phyloP scores from a whole-genome alignment of 2,113 vertebrate species.

The Gymnogyps californianus region DNA sequence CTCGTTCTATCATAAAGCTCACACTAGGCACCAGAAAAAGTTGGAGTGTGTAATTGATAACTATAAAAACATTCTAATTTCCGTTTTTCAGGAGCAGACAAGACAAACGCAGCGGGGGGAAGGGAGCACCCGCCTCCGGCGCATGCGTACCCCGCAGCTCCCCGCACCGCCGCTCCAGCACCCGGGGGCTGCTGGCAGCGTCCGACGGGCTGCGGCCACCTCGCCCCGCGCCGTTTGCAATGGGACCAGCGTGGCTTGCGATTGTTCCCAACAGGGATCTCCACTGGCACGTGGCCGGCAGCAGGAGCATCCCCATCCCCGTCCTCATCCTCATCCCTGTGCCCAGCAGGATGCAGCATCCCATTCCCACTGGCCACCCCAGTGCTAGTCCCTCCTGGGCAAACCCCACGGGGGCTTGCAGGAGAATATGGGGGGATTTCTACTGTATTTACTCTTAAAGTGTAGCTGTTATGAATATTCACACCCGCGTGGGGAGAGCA shows the following conservation, averaged over 20 bases:
- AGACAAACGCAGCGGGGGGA: neutral
- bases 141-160: fast-evolving
- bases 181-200: neutral
- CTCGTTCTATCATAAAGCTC: neutral
- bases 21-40: neutral
- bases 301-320: neutral
- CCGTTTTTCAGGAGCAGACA: neutral
- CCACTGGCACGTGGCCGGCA: fast-evolving
- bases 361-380: neutral
- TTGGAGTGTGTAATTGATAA: neutral
- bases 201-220: fast-evolving
- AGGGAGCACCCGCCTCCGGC: fast-evolving
- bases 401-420: fast-evolving
- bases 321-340: too few species aligned
- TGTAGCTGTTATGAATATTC: neutral
- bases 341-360: neutral
- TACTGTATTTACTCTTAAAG: fast-evolving
- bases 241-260: neutral
- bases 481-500: neutral
- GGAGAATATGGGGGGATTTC: neutral
- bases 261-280: neutral
- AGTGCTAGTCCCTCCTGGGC: neutral
- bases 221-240: fast-evolving
- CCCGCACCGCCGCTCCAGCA: neutral
- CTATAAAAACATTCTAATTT: neutral